phyloP scores from a whole-genome alignment of 2,888 invertebrate genomes.

The Hyles lineata region DNA sequence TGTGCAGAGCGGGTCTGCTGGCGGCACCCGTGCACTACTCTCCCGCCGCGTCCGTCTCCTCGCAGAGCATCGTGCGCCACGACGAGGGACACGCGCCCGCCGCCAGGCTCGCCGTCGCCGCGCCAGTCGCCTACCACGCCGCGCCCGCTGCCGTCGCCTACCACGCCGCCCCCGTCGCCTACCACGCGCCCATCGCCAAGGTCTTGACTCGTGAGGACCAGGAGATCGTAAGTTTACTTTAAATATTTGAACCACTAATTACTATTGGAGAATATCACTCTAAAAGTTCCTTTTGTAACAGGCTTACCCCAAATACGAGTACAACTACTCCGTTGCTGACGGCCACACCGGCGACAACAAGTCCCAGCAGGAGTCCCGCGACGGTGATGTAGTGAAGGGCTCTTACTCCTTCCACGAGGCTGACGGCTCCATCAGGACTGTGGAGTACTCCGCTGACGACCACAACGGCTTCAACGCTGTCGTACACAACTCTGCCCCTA shows the following conservation, averaged over 20 bases:
- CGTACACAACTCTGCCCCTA: conserved; percentile 54
- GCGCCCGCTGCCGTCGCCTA: conserved; percentile 46
- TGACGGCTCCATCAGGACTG: conserved; percentile 78
- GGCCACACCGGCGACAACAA: conserved; percentile 79
- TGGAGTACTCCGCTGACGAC: conserved; percentile 79
- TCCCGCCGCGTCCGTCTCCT: conserved; percentile 59
- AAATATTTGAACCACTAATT: too few relatives aligned
- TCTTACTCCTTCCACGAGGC: conserved; percentile 82
- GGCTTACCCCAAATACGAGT: conserved; percentile 78
- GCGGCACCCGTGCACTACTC: conserved; percentile 57
- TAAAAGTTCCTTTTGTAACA: conserved; percentile 36
- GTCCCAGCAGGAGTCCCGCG: conserved; percentile 74
- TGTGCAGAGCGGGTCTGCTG: conserved; percentile 47
- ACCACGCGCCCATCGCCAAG: conserved; percentile 41
- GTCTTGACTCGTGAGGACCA: conserved; percentile 41
- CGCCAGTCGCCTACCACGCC: conserved; percentile 34
- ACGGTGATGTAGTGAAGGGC: conserved; percentile 83
- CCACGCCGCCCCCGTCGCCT: conserved; percentile 43
- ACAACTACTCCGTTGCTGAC: conserved; percentile 76
- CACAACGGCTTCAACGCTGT: conserved; percentile 71
- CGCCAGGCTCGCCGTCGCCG: conserved; percentile 38
- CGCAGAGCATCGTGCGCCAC: conserved; percentile 64
- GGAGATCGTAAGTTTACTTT: conserved; percentile 38
- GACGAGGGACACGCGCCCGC: conserved; percentile 42
- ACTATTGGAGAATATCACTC: too few relatives aligned